Evolutionary conservation across 2,113 vertebrate genomes (phyloP), one percentile per base, ranked within the genome.

Genomic region (Rhinopithecus roxellana): DNA sequence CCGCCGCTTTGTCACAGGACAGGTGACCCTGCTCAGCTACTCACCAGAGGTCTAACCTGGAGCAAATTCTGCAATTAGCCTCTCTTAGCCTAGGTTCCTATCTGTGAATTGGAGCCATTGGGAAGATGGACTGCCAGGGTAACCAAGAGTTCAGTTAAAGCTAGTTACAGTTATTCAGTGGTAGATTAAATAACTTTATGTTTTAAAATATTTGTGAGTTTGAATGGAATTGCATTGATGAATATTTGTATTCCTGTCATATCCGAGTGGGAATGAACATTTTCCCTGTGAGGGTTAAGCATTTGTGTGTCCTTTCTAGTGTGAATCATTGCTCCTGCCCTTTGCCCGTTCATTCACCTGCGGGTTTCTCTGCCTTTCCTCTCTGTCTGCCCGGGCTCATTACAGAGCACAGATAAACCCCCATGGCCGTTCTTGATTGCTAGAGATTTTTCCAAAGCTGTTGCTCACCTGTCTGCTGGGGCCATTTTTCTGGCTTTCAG

Each of bases 141-240:
- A 55, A 16, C 0, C 61, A 5, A 55, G 48, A 77, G 79, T 43
- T n/a, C 86, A 17, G n/a, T 90, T 79, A 72, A 72, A 93, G 85
- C 72, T 2, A 48, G 88, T 38, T 45, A 35, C 14, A n/a, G 17
- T 93, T 64, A 77, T 81, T 88, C 94, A 61, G 93, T 1, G 0
- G 61, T 43, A 48, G 89, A 82, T 91, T 40, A 81, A 94, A 94
- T 61, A 86, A 78, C 72, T 77, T 67, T 52, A 0, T 77, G 96
- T 89, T 96, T 95, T 89, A 89, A 97, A 93, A 96, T 97, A 94
- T 91, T 93, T 92, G 96, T 97, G 95, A n/a, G 74, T 93, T 80
- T 95, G 93, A 93, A 83, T 82, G 69, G 78, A 96, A 93, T 52
- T 61, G 67, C 95, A 86, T n/a, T 89, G 94, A 80, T 95, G 78